Percentiles rank a stretch among this genome's conserved stretches.
Conservation (phyloP, 2,888 invertebrate genomes). For the Euplexia lucipara region DNA sequence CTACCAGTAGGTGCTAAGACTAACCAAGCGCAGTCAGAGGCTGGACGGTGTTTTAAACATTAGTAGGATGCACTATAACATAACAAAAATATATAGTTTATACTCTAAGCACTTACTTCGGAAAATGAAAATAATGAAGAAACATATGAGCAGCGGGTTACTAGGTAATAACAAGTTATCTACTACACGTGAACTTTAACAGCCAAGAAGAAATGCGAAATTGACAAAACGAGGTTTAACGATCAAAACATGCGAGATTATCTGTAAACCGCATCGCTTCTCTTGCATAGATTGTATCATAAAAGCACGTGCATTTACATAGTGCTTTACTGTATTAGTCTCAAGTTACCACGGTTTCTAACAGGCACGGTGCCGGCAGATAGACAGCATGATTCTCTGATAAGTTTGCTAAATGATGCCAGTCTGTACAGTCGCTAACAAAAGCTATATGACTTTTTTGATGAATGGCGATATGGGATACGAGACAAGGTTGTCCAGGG, state of each 20-base stretch:
- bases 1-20: background rate
- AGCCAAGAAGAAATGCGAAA: slow-evolving; percentile 16
- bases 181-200: slow-evolving; percentile 18
- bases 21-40: background rate
- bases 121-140: too few relatives aligned
- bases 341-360: slow-evolving; percentile 45
- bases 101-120: too few relatives aligned
- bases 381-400: slow-evolving; percentile 64
- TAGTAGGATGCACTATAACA: background rate
- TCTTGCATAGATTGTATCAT: slow-evolving; percentile 42
- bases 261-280: slow-evolving; percentile 22
- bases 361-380: slow-evolving; percentile 38
- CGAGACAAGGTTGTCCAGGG: slow-evolving; percentile 41
- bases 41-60: background rate
- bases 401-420: slow-evolving; percentile 69
- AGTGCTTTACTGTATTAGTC: slow-evolving; percentile 37
- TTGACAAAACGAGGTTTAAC: slow-evolving; percentile 12
- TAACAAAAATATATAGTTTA: background rate
- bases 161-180: background rate
- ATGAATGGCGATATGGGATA: slow-evolving; percentile 19
- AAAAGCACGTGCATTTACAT: slow-evolving; percentile 46
- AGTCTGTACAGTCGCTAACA: slow-evolving; percentile 39
- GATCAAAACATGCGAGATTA: slow-evolving; percentile 29
- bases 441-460: slow-evolving; percentile 37
- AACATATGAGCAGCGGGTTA: too few relatives aligned